Base-by-base conservation (phyloP, 2,888 invertebrate genomes). In the Hirtodrosophila alboralis region DNA sequence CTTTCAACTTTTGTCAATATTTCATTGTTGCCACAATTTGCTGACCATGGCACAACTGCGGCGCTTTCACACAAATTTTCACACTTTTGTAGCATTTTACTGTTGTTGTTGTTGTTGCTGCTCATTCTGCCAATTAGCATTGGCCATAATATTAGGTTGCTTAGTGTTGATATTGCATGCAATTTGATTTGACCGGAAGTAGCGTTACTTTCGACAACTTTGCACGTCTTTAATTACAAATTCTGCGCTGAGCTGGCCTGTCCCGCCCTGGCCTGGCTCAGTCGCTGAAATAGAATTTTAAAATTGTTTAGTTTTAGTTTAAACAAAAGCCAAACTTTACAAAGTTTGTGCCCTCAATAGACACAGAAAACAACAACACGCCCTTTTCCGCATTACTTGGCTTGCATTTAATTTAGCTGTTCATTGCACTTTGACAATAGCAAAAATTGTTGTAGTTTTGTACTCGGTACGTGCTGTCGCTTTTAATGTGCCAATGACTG, bases 361-460 rank as follows among this genome's bases (percentile, higher is more conserved):
- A n/a, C n/a, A n/a, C n/a, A n/a, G n/a, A n/a, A n/a, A n/a, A n/a
- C n/a, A 57, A 54, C 23, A 49, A 61, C 84, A 80, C 83, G 78
- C 83, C 83, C 84, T 83, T 78, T 78, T 84, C 75, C 80, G 79
- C 83, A 84, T 80, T 85, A 70, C 64, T 80, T 77, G 77, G 62
- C 66, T 76, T 73, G 77, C 84, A 73, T 68, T 52, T 73, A 69
- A 80, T 84, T 85, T 87, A 49, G 84, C 84, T 84, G 84, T 85
- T 86, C 87, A 87, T 70, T 85, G 87, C 84, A 85, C 86, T 87
- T 86, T 70, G 68, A 79, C 66, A 80, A 84, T 72, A n/a, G 73
- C 71, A 64, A 57, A 58, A 57, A 75, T 18, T 18, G 18, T 18
- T 18, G 2, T 18, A 5, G 47, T 53, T 51, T 61, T 59, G 57